Base-by-base conservation (phyloP, 1,140 invertebrate genomes). In the Cotesia glomerata region DNA sequence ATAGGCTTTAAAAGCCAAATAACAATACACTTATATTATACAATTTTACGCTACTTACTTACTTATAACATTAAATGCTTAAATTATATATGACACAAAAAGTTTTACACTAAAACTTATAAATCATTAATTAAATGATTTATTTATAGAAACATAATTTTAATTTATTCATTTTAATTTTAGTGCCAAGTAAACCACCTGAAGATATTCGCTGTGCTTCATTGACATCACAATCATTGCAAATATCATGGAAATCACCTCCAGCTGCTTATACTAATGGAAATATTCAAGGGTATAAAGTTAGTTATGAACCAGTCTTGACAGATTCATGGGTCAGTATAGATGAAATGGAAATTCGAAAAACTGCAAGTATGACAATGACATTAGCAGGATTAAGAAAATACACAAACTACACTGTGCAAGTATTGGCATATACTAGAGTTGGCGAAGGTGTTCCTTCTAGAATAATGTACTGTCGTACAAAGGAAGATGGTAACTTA, bases 331-430 rank as follows among this genome's bases (percentile, higher is more conserved):
- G 88, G 87, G 84, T 86, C 69, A 86, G 86, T 78, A 81, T 84
- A 64, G 90, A 91, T 63, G 90, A 91, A 75, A 90, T 91, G 78
- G 90, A 92, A 80, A 90, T 90, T 62, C 82, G 90, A 5, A 93
- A 93, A 82, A 94, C 93, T 0, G 91, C 90, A 5, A 90, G 90
- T 1, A 80, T 93, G 36, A 92, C 90, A 11, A 90, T 90, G 1
- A 90, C 93, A 49, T 84, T 94, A 1, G 91, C 90, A 0, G 90
- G 90, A 1, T 80, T 94, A n/a, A 88, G 90, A 69, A 94, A 93
- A 76, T 95, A 90, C 80, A 94, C 94, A 3, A 97, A 96, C 85
- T 97, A 97, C 84, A 95, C 93, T 78, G 89, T 97, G 56, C 93
- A 95, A 83, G 91, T 96, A 0, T 79, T 95, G 69, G 94, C 94